A percentile compares a stretch with the other conserved stretches of the same genome.
Conservation (phyloP, 2,797 vertebrate species). For the Sciaenops ocellatus region DNA sequence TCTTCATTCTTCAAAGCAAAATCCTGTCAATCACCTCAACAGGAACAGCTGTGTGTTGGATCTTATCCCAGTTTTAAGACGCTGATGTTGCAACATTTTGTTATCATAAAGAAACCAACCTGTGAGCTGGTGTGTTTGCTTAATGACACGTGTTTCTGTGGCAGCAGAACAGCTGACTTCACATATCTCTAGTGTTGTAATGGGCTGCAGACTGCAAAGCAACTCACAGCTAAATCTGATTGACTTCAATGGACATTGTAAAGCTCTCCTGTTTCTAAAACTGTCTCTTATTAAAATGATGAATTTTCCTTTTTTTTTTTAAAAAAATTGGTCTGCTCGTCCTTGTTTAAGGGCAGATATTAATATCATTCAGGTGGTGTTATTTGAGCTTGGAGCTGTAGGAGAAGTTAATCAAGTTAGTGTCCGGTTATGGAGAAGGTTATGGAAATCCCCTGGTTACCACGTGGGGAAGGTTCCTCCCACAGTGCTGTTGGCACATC, state of each 20-base stretch:
- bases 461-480: background rate
- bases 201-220: too few relatives aligned
- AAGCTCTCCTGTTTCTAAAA: too few relatives aligned
- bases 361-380: background rate
- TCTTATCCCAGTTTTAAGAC: background rate
- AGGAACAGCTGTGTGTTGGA: background rate
- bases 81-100: background rate
- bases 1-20: background rate
- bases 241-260: too few relatives aligned
- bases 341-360: background rate
- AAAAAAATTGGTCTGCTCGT: background rate
- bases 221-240: too few relatives aligned
- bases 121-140: constrained; percentile 5
- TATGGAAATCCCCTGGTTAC: constrained; percentile 4
- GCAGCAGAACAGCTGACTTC: background rate
- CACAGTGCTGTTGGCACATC: constrained; percentile 3
- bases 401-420: background rate
- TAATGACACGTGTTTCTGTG: background rate
- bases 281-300: too few relatives aligned
- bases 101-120: background rate
- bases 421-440: background rate
- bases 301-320: background rate
- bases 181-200: background rate
- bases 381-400: background rate
- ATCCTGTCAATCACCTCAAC: background rate